phyloP scores from a whole-genome alignment of 2,113 vertebrate genomes.

The Dermatemys mawii region DNA sequence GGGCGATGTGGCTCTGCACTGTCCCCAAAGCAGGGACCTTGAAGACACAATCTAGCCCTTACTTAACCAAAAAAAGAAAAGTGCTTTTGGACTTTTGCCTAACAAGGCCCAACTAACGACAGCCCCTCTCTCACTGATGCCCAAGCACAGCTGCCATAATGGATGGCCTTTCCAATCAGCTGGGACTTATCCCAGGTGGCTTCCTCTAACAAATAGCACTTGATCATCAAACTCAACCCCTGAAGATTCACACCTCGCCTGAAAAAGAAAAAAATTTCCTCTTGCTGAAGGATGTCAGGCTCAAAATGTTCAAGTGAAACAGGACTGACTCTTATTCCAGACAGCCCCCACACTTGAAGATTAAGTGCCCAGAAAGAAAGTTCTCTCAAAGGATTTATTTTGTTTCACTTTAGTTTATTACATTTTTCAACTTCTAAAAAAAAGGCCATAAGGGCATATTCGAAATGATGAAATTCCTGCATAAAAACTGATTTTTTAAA shows the following conservation, averaged over 20 bases:
- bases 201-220: not conserved
- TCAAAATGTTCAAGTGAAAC: not conserved
- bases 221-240: not conserved
- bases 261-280: accelerated
- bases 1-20: not conserved
- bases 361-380: not conserved
- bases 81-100: not conserved
- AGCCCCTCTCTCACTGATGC: not conserved
- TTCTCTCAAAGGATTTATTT: not conserved
- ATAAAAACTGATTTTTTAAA: no score
- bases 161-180: not conserved
- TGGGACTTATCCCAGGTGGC: not conserved
- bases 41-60: not conserved
- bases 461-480: not conserved
- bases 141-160: not conserved
- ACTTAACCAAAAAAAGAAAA: not conserved
- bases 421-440: not conserved
- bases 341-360: not conserved
- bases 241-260: not conserved
- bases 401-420: not conserved
- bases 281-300: not conserved
- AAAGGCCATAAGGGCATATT: not conserved
- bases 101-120: not conserved
- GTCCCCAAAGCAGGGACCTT: not conserved
- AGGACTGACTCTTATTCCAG: not conserved